Base-by-base conservation (phyloP, 2,113 vertebrate species). In the Gopherus evgoodei region DNA sequence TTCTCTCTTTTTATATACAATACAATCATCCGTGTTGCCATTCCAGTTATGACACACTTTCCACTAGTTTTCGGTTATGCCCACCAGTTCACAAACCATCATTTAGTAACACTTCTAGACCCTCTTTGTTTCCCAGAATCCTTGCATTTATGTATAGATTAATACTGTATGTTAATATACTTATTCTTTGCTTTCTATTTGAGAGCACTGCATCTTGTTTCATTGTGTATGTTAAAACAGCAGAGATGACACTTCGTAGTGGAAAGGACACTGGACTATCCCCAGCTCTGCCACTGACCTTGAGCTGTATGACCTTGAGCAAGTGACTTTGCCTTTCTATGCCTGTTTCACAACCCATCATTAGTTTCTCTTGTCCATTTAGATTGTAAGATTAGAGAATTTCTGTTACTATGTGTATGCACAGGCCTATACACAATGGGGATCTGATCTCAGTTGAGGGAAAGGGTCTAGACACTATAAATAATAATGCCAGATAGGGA, bases 321-420 rank as follows among this genome's bases (percentile, higher is more conserved):
- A 89, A 94, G 44, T 42, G 79, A 69, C 75, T 24, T 4, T 84
- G 65, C 24, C 27, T 79, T 42, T 79, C 44, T 79, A 49, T 49
- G 76, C 42, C 56, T 50, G 65, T 79, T 84, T 91, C 47, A 13
- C 85, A 53, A 56, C 81, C 84, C 78, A 76, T 49, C 17, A 86
- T 65, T 90, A 91, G 16, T 91, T 79, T 56, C 62, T 86, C 86
- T 89, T 85, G 76, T 25, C 84, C 44, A 89, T 89, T 89, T 91
- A 86, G 21, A 56, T 8, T 19, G 12, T n/a, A 83, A 94, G 88
- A 42, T 69, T n/a, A 93, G 76, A 65, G 54, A 90, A 75, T 81
- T 11, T 75, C 69, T 93, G 44, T 42, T 52, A 53, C 21, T 86
- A 91, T 81, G 35, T 72, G 42, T 62, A 69, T 89, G 81, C 78